Percentiles rank a stretch among this genome's conserved stretches.
These are phyloP conservation scores for Oxyscelio sp. DNA, from an alignment of 2,888 invertebrate genomes.

Conservation along the genomic window DNA sequence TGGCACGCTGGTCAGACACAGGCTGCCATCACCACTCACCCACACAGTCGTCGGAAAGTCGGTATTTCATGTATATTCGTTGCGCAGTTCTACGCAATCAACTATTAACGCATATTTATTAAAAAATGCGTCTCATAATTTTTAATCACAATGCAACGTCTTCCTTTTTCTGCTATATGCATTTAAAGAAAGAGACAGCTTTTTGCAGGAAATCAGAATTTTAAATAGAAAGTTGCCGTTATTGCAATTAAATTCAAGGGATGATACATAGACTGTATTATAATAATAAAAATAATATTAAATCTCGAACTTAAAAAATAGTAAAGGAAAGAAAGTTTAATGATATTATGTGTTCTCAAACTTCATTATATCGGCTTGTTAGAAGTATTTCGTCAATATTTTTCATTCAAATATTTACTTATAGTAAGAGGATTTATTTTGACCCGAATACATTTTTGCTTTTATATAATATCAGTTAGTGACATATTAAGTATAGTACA, in stretches of 20 bases:
- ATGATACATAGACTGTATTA: neutral
- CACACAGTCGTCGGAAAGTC: constrained; percentile 76
- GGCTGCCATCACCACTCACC: constrained; percentile 83
- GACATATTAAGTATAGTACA: too few relatives aligned
- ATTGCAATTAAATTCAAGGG: constrained; percentile 3
- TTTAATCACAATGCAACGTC: constrained; percentile 6
- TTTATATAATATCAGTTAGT: constrained; percentile 3
- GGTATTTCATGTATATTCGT: constrained; percentile 50
- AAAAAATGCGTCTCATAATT: constrained; percentile 53
- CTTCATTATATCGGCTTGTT: neutral
- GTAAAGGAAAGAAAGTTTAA: too few relatives aligned
- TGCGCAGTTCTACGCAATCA: constrained; percentile 63
- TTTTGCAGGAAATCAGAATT: constrained; percentile 4
- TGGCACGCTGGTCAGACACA: constrained; percentile 87
- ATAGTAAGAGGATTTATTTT: neutral
- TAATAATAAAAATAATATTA: neutral
- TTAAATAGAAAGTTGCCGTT: constrained; percentile 24
- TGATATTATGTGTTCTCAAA: too few relatives aligned
- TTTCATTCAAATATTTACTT: constrained; percentile 52
- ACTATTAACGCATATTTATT: constrained; percentile 64
- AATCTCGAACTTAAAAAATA: too few relatives aligned
- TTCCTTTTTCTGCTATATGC: neutral
- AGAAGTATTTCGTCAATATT: constrained; percentile 26
- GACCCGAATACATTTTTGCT: constrained; percentile 34
- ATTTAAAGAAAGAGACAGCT: neutral